Percentiles rank a stretch among this genome's conserved stretches.
These are phyloP conservation scores for Myotis myotis DNA, from an alignment of 2,797 vertebrate genomes.

Conservation along the genomic window DNA sequence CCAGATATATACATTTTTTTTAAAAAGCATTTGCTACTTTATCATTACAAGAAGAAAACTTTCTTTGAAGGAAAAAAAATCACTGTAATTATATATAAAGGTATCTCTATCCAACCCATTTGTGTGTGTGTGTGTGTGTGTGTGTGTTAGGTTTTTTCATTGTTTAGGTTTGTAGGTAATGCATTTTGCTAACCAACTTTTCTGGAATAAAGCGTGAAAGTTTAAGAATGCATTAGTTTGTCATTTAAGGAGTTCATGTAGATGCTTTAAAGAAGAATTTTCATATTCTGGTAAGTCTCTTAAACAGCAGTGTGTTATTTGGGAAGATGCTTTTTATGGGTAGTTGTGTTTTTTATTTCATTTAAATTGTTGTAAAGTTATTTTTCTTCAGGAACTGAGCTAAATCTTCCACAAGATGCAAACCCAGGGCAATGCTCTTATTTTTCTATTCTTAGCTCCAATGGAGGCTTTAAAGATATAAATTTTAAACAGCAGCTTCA, in stretches of 20 bases:
- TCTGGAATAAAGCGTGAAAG: neutral
- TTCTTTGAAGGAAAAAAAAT: neutral
- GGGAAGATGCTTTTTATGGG: neutral
- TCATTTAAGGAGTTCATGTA: neutral
- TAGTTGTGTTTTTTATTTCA: neutral
- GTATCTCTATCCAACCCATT: neutral
- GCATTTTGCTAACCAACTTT: neutral
- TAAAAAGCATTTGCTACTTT: neutral
- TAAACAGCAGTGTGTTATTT: neutral
- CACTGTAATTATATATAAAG: neutral
- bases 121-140: too few relatives aligned
- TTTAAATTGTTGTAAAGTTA: neutral
- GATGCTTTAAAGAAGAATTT: neutral
- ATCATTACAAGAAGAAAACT: neutral
- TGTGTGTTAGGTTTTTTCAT: neutral
- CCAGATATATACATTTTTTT: neutral
- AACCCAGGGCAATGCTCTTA: neutral
- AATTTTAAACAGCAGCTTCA: conserved; percentile 15
- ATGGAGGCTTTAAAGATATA: neutral
- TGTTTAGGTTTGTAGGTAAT: neutral
- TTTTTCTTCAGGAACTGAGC: neutral
- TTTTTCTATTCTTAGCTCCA: conserved; percentile 49
- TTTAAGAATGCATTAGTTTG: neutral
- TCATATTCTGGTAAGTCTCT: neutral
- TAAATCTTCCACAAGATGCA: neutral